These are phyloP conservation scores for Sinocyclocheilus anophthalmus DNA, from an alignment of 2,113 vertebrate species.

Conservation along the genomic window DNA sequence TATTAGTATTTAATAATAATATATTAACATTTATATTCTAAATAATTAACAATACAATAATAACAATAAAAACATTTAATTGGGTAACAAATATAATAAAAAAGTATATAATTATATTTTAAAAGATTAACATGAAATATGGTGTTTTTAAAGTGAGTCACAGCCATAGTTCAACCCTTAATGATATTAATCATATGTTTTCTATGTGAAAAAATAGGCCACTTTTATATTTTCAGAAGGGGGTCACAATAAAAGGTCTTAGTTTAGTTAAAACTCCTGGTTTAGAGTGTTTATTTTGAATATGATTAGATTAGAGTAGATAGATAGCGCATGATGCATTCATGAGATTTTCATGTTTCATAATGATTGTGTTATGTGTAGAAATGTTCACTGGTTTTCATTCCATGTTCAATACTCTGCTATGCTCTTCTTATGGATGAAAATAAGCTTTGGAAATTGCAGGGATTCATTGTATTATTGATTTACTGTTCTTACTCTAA, in stretches of 20 bases:
- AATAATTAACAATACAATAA: background rate
- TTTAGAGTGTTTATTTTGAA: background rate
- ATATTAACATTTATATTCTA: background rate
- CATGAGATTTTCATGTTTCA: background rate
- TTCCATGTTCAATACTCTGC: background rate
- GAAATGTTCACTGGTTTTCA: background rate
- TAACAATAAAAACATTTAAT: background rate
- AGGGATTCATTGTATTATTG: conserved; percentile 32
- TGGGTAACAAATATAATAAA: background rate
- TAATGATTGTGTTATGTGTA: conserved; percentile 2
- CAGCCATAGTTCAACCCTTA: too few species aligned
- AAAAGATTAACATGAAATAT: too few species aligned
- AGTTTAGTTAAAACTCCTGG: background rate
- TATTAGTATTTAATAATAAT: background rate
- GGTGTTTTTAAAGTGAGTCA: too few species aligned
- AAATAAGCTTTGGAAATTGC: conserved; percentile 10
- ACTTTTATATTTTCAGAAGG: background rate
- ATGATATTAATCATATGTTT: background rate
- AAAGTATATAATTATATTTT: too few species aligned
- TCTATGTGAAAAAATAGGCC: background rate
- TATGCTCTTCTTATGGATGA: background rate
- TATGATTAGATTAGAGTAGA: background rate
- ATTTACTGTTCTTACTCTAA: conserved; percentile 31
- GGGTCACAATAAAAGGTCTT: background rate
- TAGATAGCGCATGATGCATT: background rate